Percentiles rank a stretch among this genome's conserved stretches.
phyloP scores from a whole-genome alignment of 1,140 invertebrate species.

The Tetragnatha versicolor region DNA sequence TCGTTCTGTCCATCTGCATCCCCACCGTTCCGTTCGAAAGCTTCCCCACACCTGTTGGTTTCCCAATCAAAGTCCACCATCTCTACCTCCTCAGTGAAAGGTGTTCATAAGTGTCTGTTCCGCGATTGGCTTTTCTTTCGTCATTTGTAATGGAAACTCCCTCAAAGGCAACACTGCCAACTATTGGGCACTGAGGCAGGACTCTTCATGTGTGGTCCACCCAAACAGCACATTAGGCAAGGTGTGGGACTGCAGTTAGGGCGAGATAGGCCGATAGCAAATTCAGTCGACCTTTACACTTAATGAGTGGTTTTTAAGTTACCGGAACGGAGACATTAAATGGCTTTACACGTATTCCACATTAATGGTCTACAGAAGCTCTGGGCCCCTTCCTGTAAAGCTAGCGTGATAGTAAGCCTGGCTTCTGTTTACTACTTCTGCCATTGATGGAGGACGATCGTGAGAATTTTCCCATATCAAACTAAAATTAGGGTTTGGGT shows the following conservation, averaged over 20 bases:
- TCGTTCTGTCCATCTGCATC: no score
- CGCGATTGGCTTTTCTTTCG: not conserved
- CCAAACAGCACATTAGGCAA: conserved; percentile 25
- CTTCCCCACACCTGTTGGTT: no score
- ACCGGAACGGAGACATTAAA: conserved; percentile 42
- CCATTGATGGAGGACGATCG: not conserved
- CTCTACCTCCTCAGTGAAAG: no score
- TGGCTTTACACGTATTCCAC: conserved; percentile 41
- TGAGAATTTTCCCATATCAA: conserved; percentile 35
- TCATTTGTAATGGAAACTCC: conserved; percentile 5
- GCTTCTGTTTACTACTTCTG: not conserved
- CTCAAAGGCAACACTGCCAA: not conserved
- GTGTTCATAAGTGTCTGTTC: not conserved
- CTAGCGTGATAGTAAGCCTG: not conserved
- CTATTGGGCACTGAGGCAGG: not conserved
- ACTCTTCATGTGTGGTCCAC: conserved; percentile 36
- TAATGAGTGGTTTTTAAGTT: conserved; percentile 49
- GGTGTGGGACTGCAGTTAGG: conserved; percentile 14
- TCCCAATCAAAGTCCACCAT: no score
- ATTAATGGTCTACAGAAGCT: conserved; percentile 13
- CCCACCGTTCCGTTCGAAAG: no score
- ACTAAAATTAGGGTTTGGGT: not conserved
- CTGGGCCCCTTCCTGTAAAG: not conserved
- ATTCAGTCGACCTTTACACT: conserved; percentile 28
- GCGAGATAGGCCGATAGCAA: conserved; percentile 31